A percentile compares a stretch with the other conserved stretches of the same genome.
phyloP scores from a whole-genome alignment of 2,888 invertebrate genomes.

The Pyralis farinalis region DNA sequence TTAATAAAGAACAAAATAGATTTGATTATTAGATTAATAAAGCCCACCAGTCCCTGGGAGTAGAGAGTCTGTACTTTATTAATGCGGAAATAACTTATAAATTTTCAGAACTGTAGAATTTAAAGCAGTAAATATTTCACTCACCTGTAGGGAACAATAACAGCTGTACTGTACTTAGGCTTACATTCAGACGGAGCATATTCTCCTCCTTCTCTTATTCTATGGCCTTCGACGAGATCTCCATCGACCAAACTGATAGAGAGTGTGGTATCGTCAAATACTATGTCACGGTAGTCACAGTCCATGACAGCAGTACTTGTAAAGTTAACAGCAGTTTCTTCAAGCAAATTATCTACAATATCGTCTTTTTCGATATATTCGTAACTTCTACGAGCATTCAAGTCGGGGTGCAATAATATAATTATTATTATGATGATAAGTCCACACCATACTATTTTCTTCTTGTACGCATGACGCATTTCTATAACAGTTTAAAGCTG shows the following conservation, averaged over 20 bases:
- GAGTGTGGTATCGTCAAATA: conserved; percentile 54
- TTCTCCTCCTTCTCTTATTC: conserved; percentile 64
- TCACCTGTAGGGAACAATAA: conserved; percentile 89
- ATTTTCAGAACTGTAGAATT: too few species aligned
- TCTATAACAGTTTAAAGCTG: conserved; percentile 18
- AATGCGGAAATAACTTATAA: too few species aligned
- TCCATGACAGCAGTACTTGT: conserved; percentile 51
- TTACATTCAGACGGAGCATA: conserved; percentile 58
- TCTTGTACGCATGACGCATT: conserved; percentile 53
- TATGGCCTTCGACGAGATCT: conserved; percentile 55
- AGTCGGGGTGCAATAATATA: conserved; percentile 52
- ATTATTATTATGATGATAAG: conserved; percentile 39
- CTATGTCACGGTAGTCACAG: conserved; percentile 58
- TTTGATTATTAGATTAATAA: too few species aligned
- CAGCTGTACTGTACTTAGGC: conserved; percentile 86
- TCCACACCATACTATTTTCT: conserved; percentile 44
- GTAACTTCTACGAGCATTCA: conserved; percentile 51
- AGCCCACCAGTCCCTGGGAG: too few species aligned
- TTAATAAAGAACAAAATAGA: too few species aligned
- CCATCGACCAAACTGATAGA: conserved; percentile 50
- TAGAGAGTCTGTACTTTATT: too few species aligned
- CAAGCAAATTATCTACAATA: conserved; percentile 60
- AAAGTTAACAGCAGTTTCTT: conserved; percentile 64
- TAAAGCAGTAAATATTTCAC: not conserved
- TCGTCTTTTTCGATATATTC: conserved; percentile 65